phyloP scores from a whole-genome alignment of 2,797 vertebrate genomes.

The Anolis apletophallus region DNA sequence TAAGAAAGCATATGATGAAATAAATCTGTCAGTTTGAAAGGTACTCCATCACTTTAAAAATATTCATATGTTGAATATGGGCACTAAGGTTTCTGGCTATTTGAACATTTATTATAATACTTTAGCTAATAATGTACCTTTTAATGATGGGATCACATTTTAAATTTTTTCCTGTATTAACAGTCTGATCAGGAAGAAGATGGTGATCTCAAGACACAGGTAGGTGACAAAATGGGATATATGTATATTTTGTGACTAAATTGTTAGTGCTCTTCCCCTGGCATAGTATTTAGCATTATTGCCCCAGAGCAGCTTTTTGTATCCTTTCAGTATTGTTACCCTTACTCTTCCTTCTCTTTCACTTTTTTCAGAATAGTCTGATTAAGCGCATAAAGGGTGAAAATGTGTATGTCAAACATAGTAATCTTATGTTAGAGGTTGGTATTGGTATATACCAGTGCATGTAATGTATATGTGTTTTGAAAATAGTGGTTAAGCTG shows the following conservation, averaged over 20 bases:
- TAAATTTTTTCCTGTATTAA: constrained; percentile 77
- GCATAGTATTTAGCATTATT: constrained; percentile 69
- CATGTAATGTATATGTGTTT: constrained; percentile 79
- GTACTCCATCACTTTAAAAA: not conserved
- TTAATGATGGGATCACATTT: constrained; percentile 75
- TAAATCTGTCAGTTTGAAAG: no score
- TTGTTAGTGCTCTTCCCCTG: constrained; percentile 44
- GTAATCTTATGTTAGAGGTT: constrained; percentile 99
- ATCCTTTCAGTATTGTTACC: constrained; percentile 71
- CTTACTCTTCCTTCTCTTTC: constrained; percentile 83
- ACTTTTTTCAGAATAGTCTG: constrained; percentile 95
- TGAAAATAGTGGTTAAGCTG: constrained; percentile 65
- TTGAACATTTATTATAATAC: no score
- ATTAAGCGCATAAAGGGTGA: constrained; percentile 95
- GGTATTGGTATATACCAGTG: constrained; percentile 87
- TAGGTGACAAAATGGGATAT: constrained; percentile 74
- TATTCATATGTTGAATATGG: not conserved
- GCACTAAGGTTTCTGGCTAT: no score
- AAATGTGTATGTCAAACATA: constrained; percentile 98
- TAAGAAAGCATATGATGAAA: no score
- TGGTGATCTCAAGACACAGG: constrained; percentile 92
- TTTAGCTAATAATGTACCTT: no score
- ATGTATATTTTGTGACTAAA: constrained; percentile 31
- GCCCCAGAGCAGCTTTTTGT: constrained; percentile 68
- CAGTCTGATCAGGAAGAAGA: constrained; percentile 98